Evolutionary conservation across 2,888 invertebrate genomes (phyloP), one percentile per base, ranked within the genome.

Genomic region (Lithophane socia): DNA sequence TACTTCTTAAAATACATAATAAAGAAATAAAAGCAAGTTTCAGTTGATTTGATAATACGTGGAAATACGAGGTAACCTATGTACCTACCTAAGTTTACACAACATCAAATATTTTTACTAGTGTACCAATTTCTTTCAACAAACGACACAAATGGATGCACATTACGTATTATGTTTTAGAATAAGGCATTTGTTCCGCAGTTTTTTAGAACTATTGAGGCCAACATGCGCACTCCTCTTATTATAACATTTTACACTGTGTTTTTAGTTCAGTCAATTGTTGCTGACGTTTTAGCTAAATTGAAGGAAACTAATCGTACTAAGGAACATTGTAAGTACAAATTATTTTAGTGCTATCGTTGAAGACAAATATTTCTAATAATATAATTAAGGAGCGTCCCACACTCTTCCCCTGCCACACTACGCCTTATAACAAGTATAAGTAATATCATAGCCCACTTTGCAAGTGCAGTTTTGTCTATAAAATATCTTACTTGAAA

Each of bases 51-150:
- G 0, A 18, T 47, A 24, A 47, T 47, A 65, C 24, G 18, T 47
- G 10, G 10, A 44, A 24, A 16, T 24, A 47, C 24, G 18, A 24
- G 44, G 24, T 72, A 44, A 37, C 37, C 37, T 37, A 37, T 4
- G 37, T 37, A 37, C 37, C 37, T 37, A 37, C 37, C 37, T 37
- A 37, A 37, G 5, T 0, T 2, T 49, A 18, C 21, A 42, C n/a
- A 60, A 49, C 21, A 49, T 56, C n/a, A 37, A 56, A 37, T n/a
- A 13, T 29, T 21, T 71, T 65, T 44, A 64, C 47, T 5, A 56
- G 37, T 68, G 68, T 77, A 76, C 37, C 68, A 76, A 77, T 77
- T 77, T 37, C 54, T 49, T 24, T 8, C 21, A 49, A 77, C 77
- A 68, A 63, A 21, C 24, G 13, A 63, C 60, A 61, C 52, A 76